A percentile compares a stretch with the other conserved stretches of the same genome.
Evolutionary conservation across 2,888 invertebrate species (phyloP).

Genomic region (Cryptus viduatorius): DNA sequence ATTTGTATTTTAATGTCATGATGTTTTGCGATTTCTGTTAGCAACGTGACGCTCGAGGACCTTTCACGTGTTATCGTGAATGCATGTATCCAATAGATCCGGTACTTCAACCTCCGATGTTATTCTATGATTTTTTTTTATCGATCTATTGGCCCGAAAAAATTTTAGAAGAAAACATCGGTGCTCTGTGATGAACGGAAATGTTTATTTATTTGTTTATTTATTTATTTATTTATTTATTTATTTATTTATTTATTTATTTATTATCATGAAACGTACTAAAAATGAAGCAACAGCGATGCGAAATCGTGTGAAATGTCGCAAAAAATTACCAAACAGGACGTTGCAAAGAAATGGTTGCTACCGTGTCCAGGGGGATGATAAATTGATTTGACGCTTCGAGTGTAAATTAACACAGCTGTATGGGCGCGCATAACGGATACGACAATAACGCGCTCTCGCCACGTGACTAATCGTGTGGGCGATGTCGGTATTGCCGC

Average conservation of each 20-base stretch:
- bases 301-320: slow-evolving; percentile 34
- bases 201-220: neutral
- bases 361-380: slow-evolving; percentile 49
- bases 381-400: slow-evolving; percentile 58
- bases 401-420: slow-evolving; percentile 47
- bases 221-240: neutral
- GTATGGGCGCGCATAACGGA: slow-evolving; percentile 15
- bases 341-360: slow-evolving; percentile 34
- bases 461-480: slow-evolving; percentile 47
- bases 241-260: neutral
- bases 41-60: slow-evolving; percentile 30
- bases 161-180: slow-evolving; percentile 42
- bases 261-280: neutral
- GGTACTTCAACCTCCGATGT: slow-evolving; percentile 34
- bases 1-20: slow-evolving; percentile 25
- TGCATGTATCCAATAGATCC: slow-evolving; percentile 31
- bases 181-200: neutral
- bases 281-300: neutral
- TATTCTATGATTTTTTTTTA: slow-evolving; percentile 31
- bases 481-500: slow-evolving; percentile 47
- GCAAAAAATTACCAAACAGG: slow-evolving; percentile 26
- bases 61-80: slow-evolving; percentile 54
- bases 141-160: slow-evolving; percentile 14
- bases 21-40: neutral
- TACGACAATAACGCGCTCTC: slow-evolving; percentile 54